These are phyloP conservation scores for Pterocles orientalis DNA, from an alignment of 2,113 vertebrate species.

Conservation along the genomic window DNA sequence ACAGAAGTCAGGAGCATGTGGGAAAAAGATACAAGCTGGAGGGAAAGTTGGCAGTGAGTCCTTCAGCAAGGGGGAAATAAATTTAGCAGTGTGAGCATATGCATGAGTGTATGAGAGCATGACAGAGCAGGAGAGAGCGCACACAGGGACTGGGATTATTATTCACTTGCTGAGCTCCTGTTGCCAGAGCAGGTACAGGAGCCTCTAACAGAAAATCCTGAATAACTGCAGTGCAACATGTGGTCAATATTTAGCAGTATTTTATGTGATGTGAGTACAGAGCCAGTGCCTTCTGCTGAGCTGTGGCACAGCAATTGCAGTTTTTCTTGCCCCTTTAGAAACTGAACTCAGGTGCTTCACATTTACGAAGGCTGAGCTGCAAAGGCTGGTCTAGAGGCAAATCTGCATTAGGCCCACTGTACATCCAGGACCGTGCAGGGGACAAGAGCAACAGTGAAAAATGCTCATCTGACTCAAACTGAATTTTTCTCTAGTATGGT, in stretches of 20 bases:
- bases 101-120: not conserved
- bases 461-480: not conserved
- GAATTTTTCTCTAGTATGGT: not conserved
- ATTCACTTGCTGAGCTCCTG: not conserved
- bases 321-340: not conserved
- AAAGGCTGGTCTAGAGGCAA: not conserved
- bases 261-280: not conserved
- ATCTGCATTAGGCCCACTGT: not conserved
- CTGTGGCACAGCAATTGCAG: not conserved
- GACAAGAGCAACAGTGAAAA: not conserved
- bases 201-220: not conserved
- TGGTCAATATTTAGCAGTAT: not conserved
- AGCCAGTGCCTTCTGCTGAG: not conserved
- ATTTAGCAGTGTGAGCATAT: not conserved
- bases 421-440: not conserved
- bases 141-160: not conserved
- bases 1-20: not conserved
- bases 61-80: not conserved
- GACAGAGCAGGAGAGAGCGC: not conserved
- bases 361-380: not conserved
- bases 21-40: not conserved
- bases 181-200: not conserved
- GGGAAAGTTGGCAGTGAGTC: not conserved
- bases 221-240: fast-evolving
- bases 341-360: not conserved